Evolutionary conservation across 2,888 invertebrate species (phyloP).

Genomic region (Hipparchia sbordonii): DNA sequence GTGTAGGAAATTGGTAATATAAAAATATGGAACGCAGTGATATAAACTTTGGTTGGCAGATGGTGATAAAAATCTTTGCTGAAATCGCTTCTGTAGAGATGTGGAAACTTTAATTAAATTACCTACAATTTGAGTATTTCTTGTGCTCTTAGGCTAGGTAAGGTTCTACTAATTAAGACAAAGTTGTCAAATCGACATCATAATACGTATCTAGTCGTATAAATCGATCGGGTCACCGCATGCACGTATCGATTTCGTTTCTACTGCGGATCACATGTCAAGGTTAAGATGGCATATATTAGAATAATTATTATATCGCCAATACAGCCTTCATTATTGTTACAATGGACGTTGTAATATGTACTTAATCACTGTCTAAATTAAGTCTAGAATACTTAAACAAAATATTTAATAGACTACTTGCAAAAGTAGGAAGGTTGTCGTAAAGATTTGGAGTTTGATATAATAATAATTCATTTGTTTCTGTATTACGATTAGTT

Average conservation of each 20-base stretch:
- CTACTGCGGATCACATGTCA: constrained; percentile 36
- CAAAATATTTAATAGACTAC: neutral
- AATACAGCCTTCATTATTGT: constrained; percentile 23
- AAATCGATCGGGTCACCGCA: constrained; percentile 38
- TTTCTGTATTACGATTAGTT: too few species aligned
- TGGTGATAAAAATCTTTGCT: neutral
- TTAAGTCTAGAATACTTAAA: neutral
- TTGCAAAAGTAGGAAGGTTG: too few species aligned
- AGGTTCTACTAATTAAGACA: constrained; percentile 18
- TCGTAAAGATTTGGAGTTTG: too few species aligned
- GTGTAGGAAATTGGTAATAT: neutral
- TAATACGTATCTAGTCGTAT: constrained; percentile 9
- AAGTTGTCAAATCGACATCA: constrained; percentile 13
- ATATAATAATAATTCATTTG: too few species aligned
- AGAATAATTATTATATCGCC: constrained; percentile 30
- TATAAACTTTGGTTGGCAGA: neutral
- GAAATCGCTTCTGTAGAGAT: neutral
- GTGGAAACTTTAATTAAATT: neutral
- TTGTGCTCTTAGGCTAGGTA: neutral
- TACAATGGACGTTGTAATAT: constrained; percentile 3
- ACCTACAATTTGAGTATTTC: neutral
- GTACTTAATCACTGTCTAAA: neutral
- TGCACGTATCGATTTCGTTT: constrained; percentile 33
- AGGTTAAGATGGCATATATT: constrained; percentile 36
- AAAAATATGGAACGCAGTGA: neutral